Percentiles rank a stretch among this genome's conserved stretches.
phyloP scores from a whole-genome alignment of 2,888 invertebrate genomes.

The Lasioglossum vierecki region DNA sequence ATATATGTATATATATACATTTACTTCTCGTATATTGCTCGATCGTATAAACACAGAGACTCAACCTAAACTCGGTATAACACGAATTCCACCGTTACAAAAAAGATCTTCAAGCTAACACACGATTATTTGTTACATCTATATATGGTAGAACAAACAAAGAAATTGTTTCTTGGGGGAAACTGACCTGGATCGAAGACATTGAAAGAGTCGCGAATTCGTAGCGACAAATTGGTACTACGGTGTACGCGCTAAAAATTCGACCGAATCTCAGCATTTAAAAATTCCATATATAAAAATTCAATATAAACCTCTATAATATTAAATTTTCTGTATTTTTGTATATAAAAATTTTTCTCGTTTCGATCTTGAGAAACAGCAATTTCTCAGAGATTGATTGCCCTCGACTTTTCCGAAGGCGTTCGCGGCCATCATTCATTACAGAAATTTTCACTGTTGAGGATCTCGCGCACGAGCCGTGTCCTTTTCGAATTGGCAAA shows the following conservation, averaged over 20 bases:
- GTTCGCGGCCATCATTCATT: neutral
- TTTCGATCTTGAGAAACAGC: neutral
- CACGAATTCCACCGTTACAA: neutral
- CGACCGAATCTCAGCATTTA: neutral
- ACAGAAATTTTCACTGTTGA: neutral
- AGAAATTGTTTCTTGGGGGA: neutral
- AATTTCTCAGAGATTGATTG: neutral
- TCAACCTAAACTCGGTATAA: conserved; percentile 1
- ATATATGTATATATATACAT: neutral
- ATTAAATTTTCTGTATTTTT: no score
- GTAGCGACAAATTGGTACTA: neutral
- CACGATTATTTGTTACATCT: neutral
- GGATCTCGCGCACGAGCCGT: neutral
- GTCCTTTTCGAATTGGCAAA: neutral
- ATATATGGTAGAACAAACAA: neutral
- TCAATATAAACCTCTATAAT: no score
- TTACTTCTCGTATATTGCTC: neutral
- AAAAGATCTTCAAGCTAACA: neutral
- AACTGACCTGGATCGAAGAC: conserved; percentile 10
- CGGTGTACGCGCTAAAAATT: neutral
- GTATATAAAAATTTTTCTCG: neutral
- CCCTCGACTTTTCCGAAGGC: neutral
- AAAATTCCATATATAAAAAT: no score
- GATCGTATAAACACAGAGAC: neutral
- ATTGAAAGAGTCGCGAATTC: conserved; percentile 13